phyloP scores from a whole-genome alignment of 1,140 invertebrate genomes.

The Drosophila azteca region DNA sequence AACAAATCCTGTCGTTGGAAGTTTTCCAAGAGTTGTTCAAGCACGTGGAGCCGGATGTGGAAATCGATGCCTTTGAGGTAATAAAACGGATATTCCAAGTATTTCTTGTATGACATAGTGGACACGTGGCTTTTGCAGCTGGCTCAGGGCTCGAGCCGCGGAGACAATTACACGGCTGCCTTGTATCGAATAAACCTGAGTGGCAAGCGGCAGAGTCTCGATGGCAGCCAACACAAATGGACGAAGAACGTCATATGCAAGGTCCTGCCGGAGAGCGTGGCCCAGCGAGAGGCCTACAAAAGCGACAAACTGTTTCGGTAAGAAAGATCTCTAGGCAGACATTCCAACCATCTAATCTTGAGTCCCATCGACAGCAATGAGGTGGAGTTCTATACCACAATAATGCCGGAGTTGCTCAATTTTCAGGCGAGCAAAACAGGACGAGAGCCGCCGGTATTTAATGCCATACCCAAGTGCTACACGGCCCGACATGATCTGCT shows the following conservation, averaged over 20 bases:
- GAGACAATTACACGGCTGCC: conserved; percentile 90
- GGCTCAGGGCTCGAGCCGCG: conserved; percentile 88
- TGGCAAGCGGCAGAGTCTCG: conserved; percentile 84
- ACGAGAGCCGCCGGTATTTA: conserved; percentile 84
- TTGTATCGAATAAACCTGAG: conserved; percentile 87
- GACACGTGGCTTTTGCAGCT: conserved; percentile 83
- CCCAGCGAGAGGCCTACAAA: conserved; percentile 87
- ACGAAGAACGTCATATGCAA: conserved; percentile 88
- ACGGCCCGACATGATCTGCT: conserved; percentile 87
- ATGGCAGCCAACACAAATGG: conserved; percentile 84
- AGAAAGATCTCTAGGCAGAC: conserved; percentile 9
- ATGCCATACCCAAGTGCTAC: conserved; percentile 87
- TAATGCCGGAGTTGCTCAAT: conserved; percentile 86
- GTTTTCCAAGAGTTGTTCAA: conserved; percentile 78
- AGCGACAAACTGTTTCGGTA: conserved; percentile 87
- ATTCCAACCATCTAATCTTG: background rate
- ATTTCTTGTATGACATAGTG: conserved; percentile 21
- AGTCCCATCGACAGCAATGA: conserved; percentile 85
- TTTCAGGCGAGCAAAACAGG: conserved; percentile 85
- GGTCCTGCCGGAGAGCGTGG: conserved; percentile 87
- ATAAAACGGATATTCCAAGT: background rate
- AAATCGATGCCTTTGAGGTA: conserved; percentile 80
- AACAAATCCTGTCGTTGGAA: conserved; percentile 64
- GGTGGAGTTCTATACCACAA: conserved; percentile 88
- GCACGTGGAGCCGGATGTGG: conserved; percentile 71